phyloP scores from a whole-genome alignment of 2,113 vertebrate species.

The Typhlomys cinereus region DNA sequence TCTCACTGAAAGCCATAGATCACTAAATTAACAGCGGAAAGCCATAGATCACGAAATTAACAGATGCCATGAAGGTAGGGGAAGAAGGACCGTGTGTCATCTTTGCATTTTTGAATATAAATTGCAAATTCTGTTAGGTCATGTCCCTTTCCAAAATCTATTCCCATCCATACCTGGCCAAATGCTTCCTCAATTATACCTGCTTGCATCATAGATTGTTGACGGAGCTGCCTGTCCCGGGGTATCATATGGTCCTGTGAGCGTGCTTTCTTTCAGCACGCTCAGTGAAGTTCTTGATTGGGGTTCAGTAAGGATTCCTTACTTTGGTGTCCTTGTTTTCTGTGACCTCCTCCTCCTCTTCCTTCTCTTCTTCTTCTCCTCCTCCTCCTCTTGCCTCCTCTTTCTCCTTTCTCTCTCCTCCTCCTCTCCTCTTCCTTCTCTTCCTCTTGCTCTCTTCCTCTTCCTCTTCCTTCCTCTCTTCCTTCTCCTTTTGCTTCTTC shows the following conservation, averaged over 20 bases:
- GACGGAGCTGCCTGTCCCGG: neutral
- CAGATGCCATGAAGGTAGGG: neutral
- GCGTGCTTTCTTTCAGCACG: accelerated
- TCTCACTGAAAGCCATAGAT: neutral
- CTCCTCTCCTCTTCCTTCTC: too few relatives aligned
- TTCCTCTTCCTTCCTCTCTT: too few relatives aligned
- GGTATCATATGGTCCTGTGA: neutral
- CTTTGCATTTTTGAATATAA: neutral
- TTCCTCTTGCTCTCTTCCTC: too few relatives aligned
- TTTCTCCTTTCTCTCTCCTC: too few relatives aligned
- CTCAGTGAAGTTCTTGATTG: accelerated
- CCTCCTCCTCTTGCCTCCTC: too few relatives aligned
- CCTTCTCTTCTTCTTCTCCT: too few relatives aligned
- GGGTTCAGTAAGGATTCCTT: neutral
- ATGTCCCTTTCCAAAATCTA: neutral
- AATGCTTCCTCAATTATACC: neutral
- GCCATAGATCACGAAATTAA: too few relatives aligned
- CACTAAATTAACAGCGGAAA: neutral
- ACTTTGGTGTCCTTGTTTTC: neutral
- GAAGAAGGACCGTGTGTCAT: neutral
- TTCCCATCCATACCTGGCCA: neutral
- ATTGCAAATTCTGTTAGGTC: neutral
- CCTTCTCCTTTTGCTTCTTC: too few relatives aligned
- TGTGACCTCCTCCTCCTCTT: too few relatives aligned
- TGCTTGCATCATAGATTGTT: too few relatives aligned